Base-by-base conservation (phyloP, 2,888 invertebrate genomes). In the Tenodera sinensis region DNA sequence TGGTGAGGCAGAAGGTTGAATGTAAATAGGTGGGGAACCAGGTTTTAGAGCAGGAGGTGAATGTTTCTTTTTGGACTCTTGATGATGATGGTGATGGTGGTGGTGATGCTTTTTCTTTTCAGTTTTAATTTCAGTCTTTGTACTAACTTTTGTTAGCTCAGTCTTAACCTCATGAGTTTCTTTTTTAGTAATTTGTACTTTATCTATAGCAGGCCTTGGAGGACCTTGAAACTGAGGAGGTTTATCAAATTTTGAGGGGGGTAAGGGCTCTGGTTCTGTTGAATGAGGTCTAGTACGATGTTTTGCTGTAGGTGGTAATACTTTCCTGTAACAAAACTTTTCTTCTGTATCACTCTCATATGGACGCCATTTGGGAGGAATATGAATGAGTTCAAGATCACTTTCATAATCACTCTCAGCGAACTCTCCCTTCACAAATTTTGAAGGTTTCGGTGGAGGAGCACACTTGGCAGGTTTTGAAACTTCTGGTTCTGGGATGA, bases 361-460 rank as follows among this genome's bases (percentile, higher is more conserved):
- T 47, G 95, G 95, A 90, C 95, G 95, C 95, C 95, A 96, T 91
- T 95, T 96, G 0, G 93, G 91, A 87, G 92, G 92, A 81, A 92
- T 91, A 12, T 90, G 89, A 0, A 93, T 92, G 25, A 93, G 92
- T 91, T 95, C 95, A 90, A 95, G 93, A 92, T 96, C 96, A 90
- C 96, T 96, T 92, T 96, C 96, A 91, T 96, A 96, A 91, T 96
- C 96, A 90, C 96, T 96, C 91, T 96, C 96, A 71, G 94, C 94
- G 91, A 95, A 94, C 90, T 94, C 94, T 15, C 94, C 94, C 91
- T 94, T 95, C 2, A 94, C 92, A 91, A 96, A 94, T 91, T 95
- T 96, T 0, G 94, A 94, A 0, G 96, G 95, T 34, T 95, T 93
- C 0, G 95, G 94, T 4, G 95, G 95, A 34, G 95, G 94, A 8